Evolutionary conservation across 2,797 vertebrate species (phyloP), one percentile per base, ranked within the genome.

Genomic region (Erpetoichthys calabaricus): DNA sequence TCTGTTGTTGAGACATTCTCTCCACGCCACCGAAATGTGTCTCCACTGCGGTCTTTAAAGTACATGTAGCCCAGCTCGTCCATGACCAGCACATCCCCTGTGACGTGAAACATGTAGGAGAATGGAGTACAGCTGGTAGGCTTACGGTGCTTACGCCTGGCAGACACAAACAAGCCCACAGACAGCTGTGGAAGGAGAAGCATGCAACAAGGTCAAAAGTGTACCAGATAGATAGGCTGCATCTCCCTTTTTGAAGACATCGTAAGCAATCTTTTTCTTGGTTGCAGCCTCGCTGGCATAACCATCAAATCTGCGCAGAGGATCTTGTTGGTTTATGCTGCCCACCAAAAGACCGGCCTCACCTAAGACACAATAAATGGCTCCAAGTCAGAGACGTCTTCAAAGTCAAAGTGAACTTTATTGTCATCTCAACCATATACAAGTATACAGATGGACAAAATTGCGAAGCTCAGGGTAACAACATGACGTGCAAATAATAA

Each of bases 21-120:
- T 5, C 91, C 91, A 5, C 86, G 79, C 91, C 91, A 91, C 6
- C 90, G 88, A 68, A 90, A 92, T 0, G 90, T 92, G 74, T 94
- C 91, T 0, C 91, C 91, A 0, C 84, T 80, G 3, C 91, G 86
- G 57, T 94, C 91, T 7, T 56, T 81, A 70, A 94, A 92, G 64
- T 90, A 94, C 72, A 92, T 88, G 77, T 92, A 92, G 51, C 91
- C 91, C 2, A 88, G 78, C 3, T 92, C 90, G 1, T 92, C 91
- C 91, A 92, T 94, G 64, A 91, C 86, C 70, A 94, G 61, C 44
- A 92, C 68, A 0, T 94, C 91, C 45, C 91, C 91, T 92, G 66
- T 6, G 3, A 55, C 43, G 4, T 43, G 7, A 46, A 3, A 25
- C 25, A 25, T 25, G 25, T 25, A 25, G 25, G 25, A 25, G 25